Percentiles rank a stretch among this genome's conserved stretches.
phyloP scores from a whole-genome alignment of 1,140 invertebrate genomes.

The Pissodes strobi region DNA sequence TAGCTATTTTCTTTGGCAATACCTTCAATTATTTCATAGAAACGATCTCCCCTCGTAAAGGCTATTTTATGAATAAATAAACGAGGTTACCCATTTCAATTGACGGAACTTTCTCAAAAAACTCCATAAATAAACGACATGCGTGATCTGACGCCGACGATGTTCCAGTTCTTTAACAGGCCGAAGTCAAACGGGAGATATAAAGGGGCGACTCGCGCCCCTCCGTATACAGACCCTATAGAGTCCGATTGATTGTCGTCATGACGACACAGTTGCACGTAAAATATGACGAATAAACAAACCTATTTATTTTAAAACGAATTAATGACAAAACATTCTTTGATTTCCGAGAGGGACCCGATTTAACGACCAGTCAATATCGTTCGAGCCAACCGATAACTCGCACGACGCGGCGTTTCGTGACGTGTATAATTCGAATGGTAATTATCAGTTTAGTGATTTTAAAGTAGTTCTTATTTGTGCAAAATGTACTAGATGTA shows the following conservation, averaged over 20 bases:
- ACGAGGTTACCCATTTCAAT: too few relatives aligned
- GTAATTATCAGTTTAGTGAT: too few relatives aligned
- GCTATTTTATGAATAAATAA: too few relatives aligned
- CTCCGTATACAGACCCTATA: not conserved
- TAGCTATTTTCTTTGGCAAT: too few relatives aligned
- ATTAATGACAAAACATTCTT: conserved; percentile 46
- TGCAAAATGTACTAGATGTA: too few relatives aligned
- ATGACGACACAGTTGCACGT: conserved; percentile 41
- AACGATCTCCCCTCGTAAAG: too few relatives aligned
- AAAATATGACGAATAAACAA: conserved; percentile 45
- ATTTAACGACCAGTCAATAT: conserved; percentile 12
- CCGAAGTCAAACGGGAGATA: not conserved
- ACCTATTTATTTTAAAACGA: conserved; percentile 38
- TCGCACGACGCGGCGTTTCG: too few relatives aligned
- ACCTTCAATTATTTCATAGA: too few relatives aligned
- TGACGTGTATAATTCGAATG: too few relatives aligned
- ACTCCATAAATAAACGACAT: too few relatives aligned
- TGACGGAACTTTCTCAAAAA: too few relatives aligned
- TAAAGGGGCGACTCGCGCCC: not conserved
- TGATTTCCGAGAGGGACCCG: conserved; percentile 22
- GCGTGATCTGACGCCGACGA: not conserved
- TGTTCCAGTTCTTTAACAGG: conserved; percentile 2
- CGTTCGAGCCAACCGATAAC: conserved; percentile 2
- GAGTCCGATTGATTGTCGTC: conserved; percentile 39
- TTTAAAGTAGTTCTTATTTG: too few relatives aligned